Evolutionary conservation across 2,888 invertebrate species (phyloP).

Genomic region (Branchinecta sandiegonensis): DNA sequence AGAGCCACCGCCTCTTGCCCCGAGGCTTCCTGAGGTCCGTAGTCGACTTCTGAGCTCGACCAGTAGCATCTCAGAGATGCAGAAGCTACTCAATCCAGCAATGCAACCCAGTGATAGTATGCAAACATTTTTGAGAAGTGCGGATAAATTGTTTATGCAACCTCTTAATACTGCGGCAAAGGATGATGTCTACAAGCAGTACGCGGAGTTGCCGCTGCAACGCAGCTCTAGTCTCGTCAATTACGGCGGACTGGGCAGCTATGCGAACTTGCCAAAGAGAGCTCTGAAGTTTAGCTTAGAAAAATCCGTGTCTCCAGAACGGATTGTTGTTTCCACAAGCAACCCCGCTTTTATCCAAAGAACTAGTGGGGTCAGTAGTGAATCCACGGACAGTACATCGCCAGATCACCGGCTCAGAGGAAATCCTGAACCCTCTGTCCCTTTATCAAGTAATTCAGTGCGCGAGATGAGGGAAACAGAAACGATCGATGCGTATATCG

Average conservation of each 20-base stretch:
- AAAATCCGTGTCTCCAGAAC: not conserved
- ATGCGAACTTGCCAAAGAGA: not conserved
- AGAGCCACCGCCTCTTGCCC: not conserved
- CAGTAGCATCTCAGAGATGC: slow-evolving; percentile 72
- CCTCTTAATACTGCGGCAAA: not conserved
- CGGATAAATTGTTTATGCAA: slow-evolving; percentile 2
- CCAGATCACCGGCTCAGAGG: too few relatives aligned
- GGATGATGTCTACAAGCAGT: not conserved
- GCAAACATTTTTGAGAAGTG: slow-evolving; percentile 35
- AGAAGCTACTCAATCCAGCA: slow-evolving; percentile 66
- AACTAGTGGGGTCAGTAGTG: too few relatives aligned
- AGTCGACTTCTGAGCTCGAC: slow-evolving; percentile 69
- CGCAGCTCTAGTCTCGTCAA: slow-evolving; percentile 1
- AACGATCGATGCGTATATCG: too few relatives aligned
- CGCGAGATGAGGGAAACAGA: too few relatives aligned
- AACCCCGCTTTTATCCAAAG: too few relatives aligned
- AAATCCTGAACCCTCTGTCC: too few relatives aligned
- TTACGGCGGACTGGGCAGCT: slow-evolving; percentile 1
- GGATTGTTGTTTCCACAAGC: too few relatives aligned
- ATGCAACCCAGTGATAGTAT: slow-evolving; percentile 51
- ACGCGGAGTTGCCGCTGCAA: not conserved
- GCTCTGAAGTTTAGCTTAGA: not conserved
- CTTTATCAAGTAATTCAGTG: too few relatives aligned
- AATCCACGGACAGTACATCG: too few relatives aligned
- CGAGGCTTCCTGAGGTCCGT: slow-evolving; percentile 45